Conservation (phyloP, 2,797 vertebrate genomes). For the Ataeniobius toweri region DNA sequence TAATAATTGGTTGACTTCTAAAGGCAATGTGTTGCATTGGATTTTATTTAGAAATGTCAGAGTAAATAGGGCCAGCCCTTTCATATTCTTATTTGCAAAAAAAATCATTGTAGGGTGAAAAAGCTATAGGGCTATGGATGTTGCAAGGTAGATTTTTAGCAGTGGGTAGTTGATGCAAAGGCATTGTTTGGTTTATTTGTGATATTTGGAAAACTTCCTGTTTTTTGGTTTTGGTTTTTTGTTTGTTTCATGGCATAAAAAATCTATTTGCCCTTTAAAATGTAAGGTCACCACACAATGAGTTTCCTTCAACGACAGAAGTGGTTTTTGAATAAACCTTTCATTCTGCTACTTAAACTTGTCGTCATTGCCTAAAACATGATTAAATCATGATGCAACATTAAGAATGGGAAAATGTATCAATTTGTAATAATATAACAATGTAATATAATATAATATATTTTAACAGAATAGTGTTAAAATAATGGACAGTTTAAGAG, state of each 20-base stretch:
- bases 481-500: constrained; percentile 7
- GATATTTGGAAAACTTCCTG: neutral
- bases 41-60: too few species aligned
- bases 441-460: too few species aligned
- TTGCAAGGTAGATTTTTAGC: too few species aligned
- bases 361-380: constrained; percentile 26
- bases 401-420: constrained; percentile 34
- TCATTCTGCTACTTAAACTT: constrained; percentile 14
- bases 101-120: too few species aligned
- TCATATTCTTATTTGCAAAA: too few species aligned
- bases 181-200: neutral
- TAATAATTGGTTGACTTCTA: too few species aligned
- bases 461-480: constrained; percentile 3
- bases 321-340: constrained; percentile 3
- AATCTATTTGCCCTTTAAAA: constrained; percentile 14
- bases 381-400: neutral
- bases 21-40: too few species aligned
- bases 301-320: neutral
- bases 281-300: constrained; percentile 27
- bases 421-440: neutral
- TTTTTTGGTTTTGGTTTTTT: neutral
- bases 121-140: too few species aligned
- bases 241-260: constrained; percentile 8
- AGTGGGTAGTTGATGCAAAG: too few species aligned
- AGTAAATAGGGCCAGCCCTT: too few species aligned